Evolutionary conservation across 2,888 invertebrate genomes (phyloP).

Genomic region (Lasioglossum morio): DNA sequence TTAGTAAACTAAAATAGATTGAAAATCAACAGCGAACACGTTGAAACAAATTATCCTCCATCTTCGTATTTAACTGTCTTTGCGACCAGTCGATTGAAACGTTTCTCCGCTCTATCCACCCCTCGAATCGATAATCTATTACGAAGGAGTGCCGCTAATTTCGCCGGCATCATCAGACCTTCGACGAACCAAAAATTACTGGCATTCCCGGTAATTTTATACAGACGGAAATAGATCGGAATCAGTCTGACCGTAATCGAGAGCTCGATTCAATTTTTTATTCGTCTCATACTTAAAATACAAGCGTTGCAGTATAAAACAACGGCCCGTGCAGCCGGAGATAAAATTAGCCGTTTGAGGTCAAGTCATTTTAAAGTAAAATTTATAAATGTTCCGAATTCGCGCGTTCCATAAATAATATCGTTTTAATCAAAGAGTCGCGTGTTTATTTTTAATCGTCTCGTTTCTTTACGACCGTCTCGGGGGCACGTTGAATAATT

Average conservation of each 20-base stretch:
- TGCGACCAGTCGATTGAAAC: not conserved
- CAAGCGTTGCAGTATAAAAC: not conserved
- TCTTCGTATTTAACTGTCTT: not conserved
- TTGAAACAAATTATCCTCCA: not conserved
- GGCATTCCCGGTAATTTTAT: not conserved
- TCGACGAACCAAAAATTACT: not conserved
- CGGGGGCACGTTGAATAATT: too few relatives aligned
- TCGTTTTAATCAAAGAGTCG: not conserved
- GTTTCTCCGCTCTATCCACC: not conserved
- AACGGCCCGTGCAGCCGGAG: not conserved
- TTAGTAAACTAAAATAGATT: not conserved
- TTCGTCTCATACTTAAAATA: not conserved
- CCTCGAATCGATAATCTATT: conserved; percentile 42
- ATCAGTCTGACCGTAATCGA: not conserved
- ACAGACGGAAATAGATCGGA: conserved; percentile 11
- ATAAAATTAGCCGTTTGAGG: not conserved
- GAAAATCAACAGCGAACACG: not conserved
- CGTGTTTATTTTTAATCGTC: not conserved
- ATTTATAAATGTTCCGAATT: not conserved
- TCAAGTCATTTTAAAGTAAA: not conserved
- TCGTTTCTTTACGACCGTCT: too few relatives aligned
- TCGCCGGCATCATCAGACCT: conserved; percentile 15
- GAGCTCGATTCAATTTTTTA: not conserved
- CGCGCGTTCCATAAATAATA: not conserved
- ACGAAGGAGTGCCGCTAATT: conserved; percentile 27